Base-by-base conservation (phyloP, 2,113 vertebrate genomes). In the Narcine bancroftii region DNA sequence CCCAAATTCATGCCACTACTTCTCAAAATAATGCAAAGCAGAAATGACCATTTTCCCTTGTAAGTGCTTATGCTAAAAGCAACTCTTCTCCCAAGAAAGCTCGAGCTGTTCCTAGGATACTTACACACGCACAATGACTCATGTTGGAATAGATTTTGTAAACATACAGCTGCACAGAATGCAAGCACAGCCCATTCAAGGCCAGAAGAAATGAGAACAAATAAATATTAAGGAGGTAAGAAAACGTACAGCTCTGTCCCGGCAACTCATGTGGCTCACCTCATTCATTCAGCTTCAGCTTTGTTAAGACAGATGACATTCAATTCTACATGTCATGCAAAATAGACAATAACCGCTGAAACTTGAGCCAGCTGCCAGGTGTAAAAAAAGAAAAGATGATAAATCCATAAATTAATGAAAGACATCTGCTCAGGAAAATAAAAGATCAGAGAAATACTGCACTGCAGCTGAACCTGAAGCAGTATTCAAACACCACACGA, bases 331-430 rank as follows among this genome's bases (percentile, higher is more conserved):
- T 96, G 95, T 95, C 94, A 97, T 96, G 96, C 96, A 96, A 97
- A 96, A 96, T 96, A 97, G 96, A 97, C 96, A 96, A 97, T 96
- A 97, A 97, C 97, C 97, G 96, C 95, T 97, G 97, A 98, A 98
- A 98, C 96, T 96, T 97, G 97, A 99, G 96, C 97, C 96, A 97
- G 96, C 96, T 97, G 96, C 97, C 97, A 98, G 97, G 98, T 98
- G 97, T 98, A 97, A 97, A 96, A 97, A 97, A 97, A 96, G 95
- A 95, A 95, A 96, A 95, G 96, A 97, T 96, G 96, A 96, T 97
- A 97, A 97, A 98, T 98, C 98, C 97, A 98, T 98, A 99, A 98
- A 98, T 99, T 97, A 98, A 99, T 97, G 96, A 97, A 96, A 97
- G 97, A 98, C 98, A 99, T 98, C 98, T 99, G 98, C 97, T 98